A percentile compares a stretch with the other conserved stretches of the same genome.
These are phyloP conservation scores for Anarhynchus alexandrinus DNA, from an alignment of 2,113 vertebrate species.

Conservation along the genomic window DNA sequence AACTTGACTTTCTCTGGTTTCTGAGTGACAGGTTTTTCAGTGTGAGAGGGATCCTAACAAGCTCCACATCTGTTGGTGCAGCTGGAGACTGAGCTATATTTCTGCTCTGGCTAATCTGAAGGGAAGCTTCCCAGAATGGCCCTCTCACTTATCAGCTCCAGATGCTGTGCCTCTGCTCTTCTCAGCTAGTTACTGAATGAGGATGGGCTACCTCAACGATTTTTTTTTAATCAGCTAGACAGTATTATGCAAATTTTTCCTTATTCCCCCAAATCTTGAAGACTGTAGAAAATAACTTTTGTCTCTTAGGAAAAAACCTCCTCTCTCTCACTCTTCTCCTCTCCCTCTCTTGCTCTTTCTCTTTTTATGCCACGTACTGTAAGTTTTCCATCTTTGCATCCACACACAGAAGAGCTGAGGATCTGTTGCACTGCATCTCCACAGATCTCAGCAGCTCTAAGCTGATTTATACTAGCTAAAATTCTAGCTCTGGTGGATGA, in stretches of 20 bases:
- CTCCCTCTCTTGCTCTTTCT: background rate
- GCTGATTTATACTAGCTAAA: background rate
- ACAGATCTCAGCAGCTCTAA: background rate
- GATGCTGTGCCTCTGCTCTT: background rate
- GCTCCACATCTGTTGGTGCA: fast-evolving
- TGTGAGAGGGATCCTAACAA: background rate
- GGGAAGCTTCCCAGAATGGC: background rate
- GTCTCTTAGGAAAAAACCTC: background rate
- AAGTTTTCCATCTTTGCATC: background rate
- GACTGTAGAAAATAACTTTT: background rate
- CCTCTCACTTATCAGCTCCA: background rate
- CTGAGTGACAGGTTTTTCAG: background rate
- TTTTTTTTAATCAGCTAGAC: background rate
- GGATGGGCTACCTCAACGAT: background rate
- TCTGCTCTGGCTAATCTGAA: background rate
- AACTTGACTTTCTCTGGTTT: background rate
- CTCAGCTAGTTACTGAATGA: background rate
- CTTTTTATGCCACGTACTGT: background rate
- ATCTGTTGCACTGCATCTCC: background rate
- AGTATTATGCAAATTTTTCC: background rate
- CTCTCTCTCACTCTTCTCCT: background rate
- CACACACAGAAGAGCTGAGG: background rate
- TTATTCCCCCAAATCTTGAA: background rate
- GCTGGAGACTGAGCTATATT: background rate
- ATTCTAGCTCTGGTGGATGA: background rate